phyloP scores from a whole-genome alignment of 2,888 invertebrate genomes.

The Cerceris rybyensis region DNA sequence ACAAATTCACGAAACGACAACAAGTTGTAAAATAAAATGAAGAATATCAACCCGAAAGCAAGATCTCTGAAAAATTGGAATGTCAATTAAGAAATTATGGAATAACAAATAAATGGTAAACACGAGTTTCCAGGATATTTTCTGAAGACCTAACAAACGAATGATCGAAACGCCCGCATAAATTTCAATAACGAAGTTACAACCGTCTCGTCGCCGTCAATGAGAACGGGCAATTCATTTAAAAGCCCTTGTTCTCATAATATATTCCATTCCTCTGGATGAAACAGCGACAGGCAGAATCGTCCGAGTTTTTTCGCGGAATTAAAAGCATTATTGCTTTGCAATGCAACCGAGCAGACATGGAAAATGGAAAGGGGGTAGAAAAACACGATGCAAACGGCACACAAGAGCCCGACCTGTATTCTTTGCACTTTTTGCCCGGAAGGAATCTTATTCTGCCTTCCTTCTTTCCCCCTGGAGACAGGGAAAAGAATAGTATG shows the following conservation, averaged over 20 bases:
- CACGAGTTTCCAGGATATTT: not conserved
- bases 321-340: conserved; percentile 20
- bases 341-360: not conserved
- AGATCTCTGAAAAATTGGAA: too few relatives aligned
- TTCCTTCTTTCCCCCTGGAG: not conserved
- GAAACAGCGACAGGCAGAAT: not conserved
- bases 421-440: not conserved
- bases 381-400: not conserved
- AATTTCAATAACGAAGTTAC: conserved; percentile 43
- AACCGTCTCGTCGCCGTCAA: not conserved
- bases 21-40: too few relatives aligned
- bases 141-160: conserved; percentile 20
- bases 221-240: conserved; percentile 17
- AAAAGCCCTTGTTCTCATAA: conserved; percentile 10
- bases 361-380: not conserved
- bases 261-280: conserved; percentile 17
- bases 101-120: too few relatives aligned
- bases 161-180: conserved; percentile 20
- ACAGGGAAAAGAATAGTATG: not conserved
- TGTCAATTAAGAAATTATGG: too few relatives aligned
- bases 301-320: conserved; percentile 17
- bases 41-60: too few relatives aligned
- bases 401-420: not conserved
- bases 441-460: not conserved
- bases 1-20: too few relatives aligned